Evolutionary conservation across 1,140 invertebrate genomes (phyloP).

Genomic region (Drosophila murphyi): DNA sequence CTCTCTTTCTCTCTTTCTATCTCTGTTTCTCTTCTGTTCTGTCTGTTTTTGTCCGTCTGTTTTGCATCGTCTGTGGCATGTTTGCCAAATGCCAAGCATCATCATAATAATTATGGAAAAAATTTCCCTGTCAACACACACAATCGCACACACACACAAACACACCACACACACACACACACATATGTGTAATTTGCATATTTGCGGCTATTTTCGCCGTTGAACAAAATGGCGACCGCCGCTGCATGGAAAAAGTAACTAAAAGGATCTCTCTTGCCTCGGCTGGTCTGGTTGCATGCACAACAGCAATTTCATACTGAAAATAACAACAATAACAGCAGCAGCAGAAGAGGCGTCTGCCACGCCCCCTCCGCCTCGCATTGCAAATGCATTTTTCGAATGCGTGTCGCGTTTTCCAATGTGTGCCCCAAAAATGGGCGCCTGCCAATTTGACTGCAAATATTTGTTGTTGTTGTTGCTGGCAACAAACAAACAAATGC

Average conservation of each 20-base stretch:
- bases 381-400: slow-evolving; percentile 71
- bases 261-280: neutral
- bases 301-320: slow-evolving; percentile 72
- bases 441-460: slow-evolving; percentile 69
- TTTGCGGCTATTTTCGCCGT: slow-evolving; percentile 54
- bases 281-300: slow-evolving; percentile 31
- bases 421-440: slow-evolving; percentile 12
- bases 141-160: slow-evolving; percentile 19
- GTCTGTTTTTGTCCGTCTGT: neutral
- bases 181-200: slow-evolving; percentile 30
- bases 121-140: slow-evolving; percentile 68
- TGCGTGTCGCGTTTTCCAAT: slow-evolving; percentile 68
- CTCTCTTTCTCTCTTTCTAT: no score
- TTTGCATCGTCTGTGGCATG: slow-evolving; percentile 49
- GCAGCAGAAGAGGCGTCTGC: slow-evolving; percentile 6
- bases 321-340: slow-evolving; percentile 45
- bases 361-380: neutral
- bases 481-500: slow-evolving; percentile 60
- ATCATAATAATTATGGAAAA: slow-evolving; percentile 83
- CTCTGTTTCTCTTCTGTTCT: slow-evolving; percentile 5
- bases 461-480: slow-evolving; percentile 30
- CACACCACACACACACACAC: slow-evolving; percentile 14
- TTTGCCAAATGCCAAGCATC: slow-evolving; percentile 81
- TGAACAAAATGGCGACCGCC: slow-evolving; percentile 61
- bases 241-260: neutral